phyloP scores from a whole-genome alignment of 2,113 vertebrate species.

The Dendrocopos noguchii region DNA sequence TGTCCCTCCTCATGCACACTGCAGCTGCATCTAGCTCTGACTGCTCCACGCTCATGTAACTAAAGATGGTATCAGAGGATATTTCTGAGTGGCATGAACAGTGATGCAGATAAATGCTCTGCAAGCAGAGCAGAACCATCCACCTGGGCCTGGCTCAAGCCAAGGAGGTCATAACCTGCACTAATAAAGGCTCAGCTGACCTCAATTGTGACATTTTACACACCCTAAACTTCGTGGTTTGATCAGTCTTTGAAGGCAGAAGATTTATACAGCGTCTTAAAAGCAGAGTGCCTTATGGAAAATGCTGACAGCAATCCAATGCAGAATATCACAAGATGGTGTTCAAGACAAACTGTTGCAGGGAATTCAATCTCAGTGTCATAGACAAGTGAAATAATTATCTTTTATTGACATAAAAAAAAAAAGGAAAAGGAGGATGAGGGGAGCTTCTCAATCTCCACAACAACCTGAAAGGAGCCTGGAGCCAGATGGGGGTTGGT shows the following conservation, averaged over 20 bases:
- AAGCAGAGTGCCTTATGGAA: background rate
- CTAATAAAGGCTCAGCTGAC: background rate
- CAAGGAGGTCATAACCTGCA: background rate
- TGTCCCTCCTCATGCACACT: background rate
- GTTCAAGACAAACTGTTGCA: background rate
- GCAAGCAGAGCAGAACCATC: accelerated
- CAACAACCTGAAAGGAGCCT: no score
- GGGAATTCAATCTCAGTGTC: background rate
- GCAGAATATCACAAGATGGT: background rate
- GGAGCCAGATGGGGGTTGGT: no score
- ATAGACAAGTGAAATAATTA: background rate
- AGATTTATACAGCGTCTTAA: background rate
- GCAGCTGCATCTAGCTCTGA: background rate
- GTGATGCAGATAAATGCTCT: background rate
- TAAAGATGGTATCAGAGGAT: background rate
- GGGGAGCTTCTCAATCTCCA: background rate
- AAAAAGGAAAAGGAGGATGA: background rate
- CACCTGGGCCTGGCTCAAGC: accelerated
- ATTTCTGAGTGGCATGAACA: background rate
- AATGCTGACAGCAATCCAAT: background rate
- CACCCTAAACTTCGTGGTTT: background rate
- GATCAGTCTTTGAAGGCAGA: background rate
- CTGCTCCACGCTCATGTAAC: background rate
- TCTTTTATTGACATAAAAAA: background rate
- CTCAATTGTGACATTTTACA: background rate